phyloP scores from a whole-genome alignment of 2,113 vertebrate species.

The Urocitellus parryii region DNA sequence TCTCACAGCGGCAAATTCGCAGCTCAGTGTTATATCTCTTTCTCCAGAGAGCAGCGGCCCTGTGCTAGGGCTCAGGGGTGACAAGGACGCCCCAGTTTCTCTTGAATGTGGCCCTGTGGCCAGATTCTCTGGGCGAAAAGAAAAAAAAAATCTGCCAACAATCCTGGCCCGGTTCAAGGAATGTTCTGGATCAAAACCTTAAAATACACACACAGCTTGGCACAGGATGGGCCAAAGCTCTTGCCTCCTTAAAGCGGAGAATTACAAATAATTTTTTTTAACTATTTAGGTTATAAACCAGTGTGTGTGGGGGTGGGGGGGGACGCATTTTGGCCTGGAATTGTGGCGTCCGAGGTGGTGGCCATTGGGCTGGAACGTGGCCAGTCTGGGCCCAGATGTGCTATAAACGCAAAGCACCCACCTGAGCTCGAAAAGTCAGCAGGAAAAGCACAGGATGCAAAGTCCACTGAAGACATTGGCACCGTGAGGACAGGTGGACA shows the following conservation, averaged over 20 bases:
- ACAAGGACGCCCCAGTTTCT: conserved; percentile 42
- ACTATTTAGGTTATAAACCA: too few species aligned
- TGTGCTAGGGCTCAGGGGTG: neutral
- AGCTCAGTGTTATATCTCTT: conserved; percentile 62
- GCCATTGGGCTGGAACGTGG: too few species aligned
- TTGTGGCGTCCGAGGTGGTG: too few species aligned
- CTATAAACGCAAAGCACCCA: too few species aligned
- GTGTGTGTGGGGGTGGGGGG: fast-evolving
- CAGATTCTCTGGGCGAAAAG: neutral
- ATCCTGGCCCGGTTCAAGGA: conserved; percentile 34
- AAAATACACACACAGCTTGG: neutral
- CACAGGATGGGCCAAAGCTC: neutral
- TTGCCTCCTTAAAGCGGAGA: neutral
- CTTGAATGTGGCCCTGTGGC: neutral
- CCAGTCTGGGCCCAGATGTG: too few species aligned
- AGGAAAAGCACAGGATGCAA: too few species aligned
- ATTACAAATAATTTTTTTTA: too few species aligned
- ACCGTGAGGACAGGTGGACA: too few species aligned
- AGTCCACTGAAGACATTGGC: too few species aligned
- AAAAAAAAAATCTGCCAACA: neutral
- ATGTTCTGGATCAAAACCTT: conserved; percentile 12
- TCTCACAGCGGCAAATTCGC: conserved; percentile 80
- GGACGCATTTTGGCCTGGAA: too few species aligned
- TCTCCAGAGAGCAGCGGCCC: conserved; percentile 48
- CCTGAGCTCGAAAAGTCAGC: too few species aligned